Conservation (phyloP, 2,797 vertebrate species). For the Apogon talboti region DNA sequence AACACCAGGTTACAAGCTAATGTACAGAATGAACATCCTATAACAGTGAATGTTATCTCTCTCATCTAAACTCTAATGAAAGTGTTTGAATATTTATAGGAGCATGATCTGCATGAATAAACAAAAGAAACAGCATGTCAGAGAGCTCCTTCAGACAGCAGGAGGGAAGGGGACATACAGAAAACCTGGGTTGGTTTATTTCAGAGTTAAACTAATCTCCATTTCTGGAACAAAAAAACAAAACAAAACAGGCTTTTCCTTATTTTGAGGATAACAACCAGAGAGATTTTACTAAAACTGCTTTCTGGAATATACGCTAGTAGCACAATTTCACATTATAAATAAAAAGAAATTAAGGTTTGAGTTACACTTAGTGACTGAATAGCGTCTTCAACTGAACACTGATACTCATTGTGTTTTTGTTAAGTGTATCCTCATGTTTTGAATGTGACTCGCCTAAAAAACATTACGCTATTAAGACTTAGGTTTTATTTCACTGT, state of each 20-base stretch:
- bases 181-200: too few species aligned
- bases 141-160: too few species aligned
- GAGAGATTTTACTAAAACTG: too few species aligned
- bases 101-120: background rate
- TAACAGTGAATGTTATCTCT: background rate
- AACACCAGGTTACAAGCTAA: background rate
- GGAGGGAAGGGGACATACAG: too few species aligned
- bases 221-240: too few species aligned
- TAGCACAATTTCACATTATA: constrained; percentile 23
- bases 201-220: too few species aligned
- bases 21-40: background rate
- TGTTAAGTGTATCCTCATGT: constrained; percentile 17
- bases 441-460: constrained; percentile 1
- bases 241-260: too few species aligned
- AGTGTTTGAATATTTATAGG: background rate
- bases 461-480: constrained; percentile 29
- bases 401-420: constrained; percentile 6
- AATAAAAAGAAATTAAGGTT: constrained; percentile 27
- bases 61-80: background rate
- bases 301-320: too few species aligned
- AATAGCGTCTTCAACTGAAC: constrained; percentile 10
- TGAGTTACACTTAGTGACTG: constrained; percentile 14
- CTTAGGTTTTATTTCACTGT: constrained; percentile 35
- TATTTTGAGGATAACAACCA: too few species aligned
- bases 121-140: too few species aligned